Base-by-base conservation (phyloP, 2,888 invertebrate species). In the Tetanocera ferruginea region DNA sequence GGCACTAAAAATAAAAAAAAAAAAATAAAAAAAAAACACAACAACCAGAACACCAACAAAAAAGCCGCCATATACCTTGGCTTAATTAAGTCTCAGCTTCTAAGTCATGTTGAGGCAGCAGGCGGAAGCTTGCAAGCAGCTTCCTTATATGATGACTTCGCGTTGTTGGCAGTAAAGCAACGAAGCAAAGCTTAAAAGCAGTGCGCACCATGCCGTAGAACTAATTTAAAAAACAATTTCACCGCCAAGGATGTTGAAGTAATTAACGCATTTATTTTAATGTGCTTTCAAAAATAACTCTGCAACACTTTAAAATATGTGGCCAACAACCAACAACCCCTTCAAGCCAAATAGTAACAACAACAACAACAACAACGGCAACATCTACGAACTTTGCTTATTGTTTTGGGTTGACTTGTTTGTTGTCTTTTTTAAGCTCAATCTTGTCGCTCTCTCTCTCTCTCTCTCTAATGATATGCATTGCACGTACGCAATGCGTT, bases 181-280 rank as follows among this genome's bases (percentile, higher is more conserved):
- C 28, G 25, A 69, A 37, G 66, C 6, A 28, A 28, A 34, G 23
- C 28, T 34, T 37, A 19, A n/a, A 19, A 66, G 66, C 37, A 31
- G n/a, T 34, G 19, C 11, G 28, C 43, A 43, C 43, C 43, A 43
- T 9, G 11, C 28, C 11, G 67, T 25, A 28, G 62, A 73, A 73
- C 62, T 73, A 62, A 73, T 73, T 62, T 51, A 73, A 73, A 73
- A 73, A 62, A 73, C 62, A 62, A 73, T 73, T 60, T 73, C n/a
- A n/a, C 25, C 49, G 25, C 43, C 62, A 43, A 60, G 60, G 62
- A 60, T 62, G 66, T 25, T 52, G 37, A 49, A 64, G 75, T 75
- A 75, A 67, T 75, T 67, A 75, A 75, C 75, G 67, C 75, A 52
- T 75, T 75, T 75, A 73, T 60, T 75, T 75, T 55, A 66, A 66